A percentile compares a stretch with the other conserved stretches of the same genome.
These are phyloP conservation scores for Gryllus bimaculatus DNA, from an alignment of 1,140 invertebrate genomes.

Conservation along the genomic window DNA sequence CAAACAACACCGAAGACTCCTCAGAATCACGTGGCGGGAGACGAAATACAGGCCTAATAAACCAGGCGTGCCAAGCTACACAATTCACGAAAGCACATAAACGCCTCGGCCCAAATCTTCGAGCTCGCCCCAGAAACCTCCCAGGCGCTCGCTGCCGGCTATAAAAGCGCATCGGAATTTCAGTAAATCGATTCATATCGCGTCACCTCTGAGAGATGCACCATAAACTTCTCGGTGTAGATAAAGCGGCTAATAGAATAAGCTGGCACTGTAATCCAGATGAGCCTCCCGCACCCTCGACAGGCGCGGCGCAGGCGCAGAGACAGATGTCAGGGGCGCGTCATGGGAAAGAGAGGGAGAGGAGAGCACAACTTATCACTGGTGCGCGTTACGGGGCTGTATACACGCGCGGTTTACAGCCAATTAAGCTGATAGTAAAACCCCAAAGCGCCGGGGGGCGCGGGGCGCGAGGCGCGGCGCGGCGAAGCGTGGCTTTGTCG, in stretches of 20 bases:
- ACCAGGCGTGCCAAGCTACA: too few relatives aligned
- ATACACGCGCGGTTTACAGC: background rate
- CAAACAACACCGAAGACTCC: too few relatives aligned
- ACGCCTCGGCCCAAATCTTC: too few relatives aligned
- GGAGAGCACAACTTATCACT: background rate
- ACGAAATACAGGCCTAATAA: too few relatives aligned
- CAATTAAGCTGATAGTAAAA: conserved; percentile 1
- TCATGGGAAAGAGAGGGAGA: background rate
- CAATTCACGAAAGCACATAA: too few relatives aligned
- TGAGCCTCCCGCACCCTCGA: background rate
- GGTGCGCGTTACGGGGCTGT: background rate
- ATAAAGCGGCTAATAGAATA: background rate
- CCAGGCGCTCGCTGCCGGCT: too few relatives aligned
- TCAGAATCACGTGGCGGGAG: too few relatives aligned
- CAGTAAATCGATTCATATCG: background rate
- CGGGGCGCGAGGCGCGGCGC: too few relatives aligned
- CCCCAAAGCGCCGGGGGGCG: background rate
- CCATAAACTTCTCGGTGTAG: background rate
- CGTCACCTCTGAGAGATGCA: background rate
- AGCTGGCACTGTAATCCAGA: background rate
- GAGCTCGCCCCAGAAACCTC: too few relatives aligned
- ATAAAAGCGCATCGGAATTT: background rate
- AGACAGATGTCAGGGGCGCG: background rate
- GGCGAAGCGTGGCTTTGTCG: background rate
- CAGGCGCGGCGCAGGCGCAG: background rate